A percentile compares a stretch with the other conserved stretches of the same genome.
Conservation (phyloP, 2,888 invertebrate genomes). For the Anodontia alba region DNA sequence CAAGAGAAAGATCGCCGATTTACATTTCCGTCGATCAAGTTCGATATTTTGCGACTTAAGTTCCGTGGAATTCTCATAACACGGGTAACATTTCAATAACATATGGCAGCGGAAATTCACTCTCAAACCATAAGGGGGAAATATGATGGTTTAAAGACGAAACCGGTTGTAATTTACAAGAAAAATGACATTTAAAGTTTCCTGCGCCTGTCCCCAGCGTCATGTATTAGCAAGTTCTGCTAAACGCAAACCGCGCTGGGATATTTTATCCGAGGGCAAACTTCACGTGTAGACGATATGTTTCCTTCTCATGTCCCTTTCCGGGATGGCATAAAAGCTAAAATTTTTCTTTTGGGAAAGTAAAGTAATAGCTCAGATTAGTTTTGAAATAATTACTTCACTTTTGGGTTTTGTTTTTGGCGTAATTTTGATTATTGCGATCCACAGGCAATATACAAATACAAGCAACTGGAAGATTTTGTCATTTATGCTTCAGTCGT, state of each 20-base stretch:
- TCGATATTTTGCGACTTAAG: constrained; percentile 59
- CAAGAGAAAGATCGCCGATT: constrained; percentile 61
- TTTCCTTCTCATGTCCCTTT: background rate
- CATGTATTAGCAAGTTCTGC: constrained; percentile 29
- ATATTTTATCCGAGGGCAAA: constrained; percentile 14
- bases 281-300: background rate
- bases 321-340: constrained; percentile 40
- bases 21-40: constrained; percentile 54
- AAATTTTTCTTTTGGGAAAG: constrained; percentile 59
- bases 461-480: background rate
- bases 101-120: constrained; percentile 45
- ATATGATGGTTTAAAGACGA: constrained; percentile 18
- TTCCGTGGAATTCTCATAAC: constrained; percentile 50
- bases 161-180: constrained; percentile 27
- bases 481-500: constrained; percentile 4
- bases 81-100: constrained; percentile 55
- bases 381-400: constrained; percentile 57
- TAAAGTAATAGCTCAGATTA: constrained; percentile 53
- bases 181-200: constrained; percentile 40
- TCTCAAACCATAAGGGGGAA: constrained; percentile 32
- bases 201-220: constrained; percentile 25
- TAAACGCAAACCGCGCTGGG: constrained; percentile 4
- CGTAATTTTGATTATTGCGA: constrained; percentile 45
- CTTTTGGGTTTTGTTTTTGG: constrained; percentile 52
- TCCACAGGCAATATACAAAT: constrained; percentile 18